Evolutionary conservation across 1,140 invertebrate species (phyloP).

Genomic region (Parapsyche elsis): DNA sequence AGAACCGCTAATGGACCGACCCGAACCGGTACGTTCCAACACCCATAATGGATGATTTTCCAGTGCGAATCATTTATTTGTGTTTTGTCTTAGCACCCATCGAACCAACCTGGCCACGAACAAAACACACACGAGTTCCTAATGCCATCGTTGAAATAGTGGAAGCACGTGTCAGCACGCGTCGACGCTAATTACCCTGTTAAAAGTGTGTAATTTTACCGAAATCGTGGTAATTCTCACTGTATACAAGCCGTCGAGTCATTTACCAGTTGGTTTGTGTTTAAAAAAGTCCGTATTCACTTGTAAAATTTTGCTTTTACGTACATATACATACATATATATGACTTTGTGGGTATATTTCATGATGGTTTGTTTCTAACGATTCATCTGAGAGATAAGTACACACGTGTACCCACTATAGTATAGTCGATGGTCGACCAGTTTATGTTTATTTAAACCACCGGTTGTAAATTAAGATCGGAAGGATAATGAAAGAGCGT

Average conservation of each 20-base stretch:
- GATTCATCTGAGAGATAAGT: constrained; percentile 35
- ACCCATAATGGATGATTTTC: constrained; percentile 11
- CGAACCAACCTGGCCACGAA: not conserved
- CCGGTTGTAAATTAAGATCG: constrained; percentile 14
- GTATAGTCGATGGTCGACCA: constrained; percentile 26
- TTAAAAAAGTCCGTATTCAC: too few species aligned
- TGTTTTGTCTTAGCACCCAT: not conserved
- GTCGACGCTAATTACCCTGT: not conserved
- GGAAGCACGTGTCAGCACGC: constrained; percentile 2
- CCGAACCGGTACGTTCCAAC: not conserved
- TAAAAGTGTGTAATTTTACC: constrained; percentile 4
- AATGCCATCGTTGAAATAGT: not conserved
- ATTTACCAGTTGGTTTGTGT: too few species aligned
- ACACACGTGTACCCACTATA: too few species aligned
- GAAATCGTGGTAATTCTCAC: constrained; percentile 1
- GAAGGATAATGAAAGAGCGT: not conserved
- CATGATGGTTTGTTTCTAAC: constrained; percentile 18
- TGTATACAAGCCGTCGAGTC: not conserved
- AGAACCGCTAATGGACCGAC: not conserved
- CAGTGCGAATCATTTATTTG: constrained; percentile 4
- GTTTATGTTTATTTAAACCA: constrained; percentile 33
- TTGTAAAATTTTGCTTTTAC: not conserved
- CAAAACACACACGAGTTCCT: not conserved
- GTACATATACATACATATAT: too few species aligned
- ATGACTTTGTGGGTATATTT: not conserved